These are phyloP conservation scores for Anguilla pacifica DNA, from an alignment of 2,797 vertebrate genomes.

Conservation along the genomic window DNA sequence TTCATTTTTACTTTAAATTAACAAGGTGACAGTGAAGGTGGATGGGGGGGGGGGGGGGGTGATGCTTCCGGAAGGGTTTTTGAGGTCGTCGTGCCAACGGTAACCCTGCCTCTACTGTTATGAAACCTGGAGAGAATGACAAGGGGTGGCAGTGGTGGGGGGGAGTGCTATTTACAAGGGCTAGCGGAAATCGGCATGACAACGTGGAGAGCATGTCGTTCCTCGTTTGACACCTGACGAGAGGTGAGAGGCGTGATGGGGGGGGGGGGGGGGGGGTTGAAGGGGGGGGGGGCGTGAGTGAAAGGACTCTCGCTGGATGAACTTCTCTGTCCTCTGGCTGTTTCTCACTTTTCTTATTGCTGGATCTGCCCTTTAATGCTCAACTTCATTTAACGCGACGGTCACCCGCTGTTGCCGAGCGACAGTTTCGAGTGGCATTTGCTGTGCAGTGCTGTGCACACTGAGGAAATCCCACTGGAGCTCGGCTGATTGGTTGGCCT, in stretches of 20 bases:
- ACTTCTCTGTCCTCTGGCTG: not conserved
- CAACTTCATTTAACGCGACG: not conserved
- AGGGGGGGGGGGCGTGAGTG: not conserved
- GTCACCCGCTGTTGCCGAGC: not conserved
- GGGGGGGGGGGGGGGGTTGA: too few species aligned
- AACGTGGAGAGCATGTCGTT: not conserved
- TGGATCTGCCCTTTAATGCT: not conserved
- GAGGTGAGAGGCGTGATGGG: not conserved
- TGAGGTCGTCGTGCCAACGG: not conserved
- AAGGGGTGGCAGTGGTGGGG: not conserved
- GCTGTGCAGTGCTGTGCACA: not conserved
- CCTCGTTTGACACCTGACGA: not conserved
- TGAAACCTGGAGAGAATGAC: not conserved
- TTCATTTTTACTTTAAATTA: constrained; percentile 10
- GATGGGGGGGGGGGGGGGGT: not conserved
- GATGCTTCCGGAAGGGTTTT: not conserved
- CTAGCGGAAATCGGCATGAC: not conserved
- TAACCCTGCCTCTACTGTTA: not conserved
- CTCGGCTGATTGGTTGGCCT: not conserved
- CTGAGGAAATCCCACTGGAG: not conserved
- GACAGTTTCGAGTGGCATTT: not conserved
- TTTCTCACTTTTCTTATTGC: not conserved
- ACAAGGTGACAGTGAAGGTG: not conserved
- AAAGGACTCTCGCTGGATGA: not conserved
- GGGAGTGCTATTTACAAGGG: not conserved